These are phyloP conservation scores for Archaeoteleia sp. DNA, from an alignment of 2,888 invertebrate species.

Conservation along the genomic window DNA sequence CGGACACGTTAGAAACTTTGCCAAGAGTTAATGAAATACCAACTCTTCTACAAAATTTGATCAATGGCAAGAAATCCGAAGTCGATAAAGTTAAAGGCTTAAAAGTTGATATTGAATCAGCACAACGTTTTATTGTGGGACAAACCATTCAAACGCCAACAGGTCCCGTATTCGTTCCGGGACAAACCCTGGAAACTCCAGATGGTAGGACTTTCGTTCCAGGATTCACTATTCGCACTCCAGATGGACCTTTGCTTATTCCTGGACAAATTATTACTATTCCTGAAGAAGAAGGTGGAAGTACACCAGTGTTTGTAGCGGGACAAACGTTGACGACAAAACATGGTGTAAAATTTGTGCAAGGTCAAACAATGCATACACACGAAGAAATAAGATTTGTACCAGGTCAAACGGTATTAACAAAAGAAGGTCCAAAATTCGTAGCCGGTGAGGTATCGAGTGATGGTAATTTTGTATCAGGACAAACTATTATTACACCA, in stretches of 20 bases:
- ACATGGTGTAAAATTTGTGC: conserved; percentile 76
- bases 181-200: conserved; percentile 83
- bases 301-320: conserved; percentile 80
- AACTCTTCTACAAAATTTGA: conserved; percentile 76
- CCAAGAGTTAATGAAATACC: conserved; percentile 81
- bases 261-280: conserved; percentile 82
- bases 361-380: conserved; percentile 80
- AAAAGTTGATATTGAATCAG: conserved; percentile 80
- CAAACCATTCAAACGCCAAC: conserved; percentile 83
- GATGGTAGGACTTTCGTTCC: conserved; percentile 83
- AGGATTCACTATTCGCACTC: conserved; percentile 83
- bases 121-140: conserved; percentile 82
- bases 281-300: conserved; percentile 75
- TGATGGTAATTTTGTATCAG: conserved; percentile 72
- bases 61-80: conserved; percentile 79
- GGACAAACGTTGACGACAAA: conserved; percentile 81
- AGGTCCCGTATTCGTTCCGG: conserved; percentile 84
- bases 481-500: conserved; percentile 67
- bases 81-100: conserved; percentile 81
- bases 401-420: conserved; percentile 80
- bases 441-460: conserved; percentile 78
- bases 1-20: conserved; percentile 77
- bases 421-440: conserved; percentile 80
- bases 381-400: conserved; percentile 78
- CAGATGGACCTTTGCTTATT: conserved; percentile 81